phyloP scores from a whole-genome alignment of 2,888 invertebrate genomes.

The Neelides folsomi region DNA sequence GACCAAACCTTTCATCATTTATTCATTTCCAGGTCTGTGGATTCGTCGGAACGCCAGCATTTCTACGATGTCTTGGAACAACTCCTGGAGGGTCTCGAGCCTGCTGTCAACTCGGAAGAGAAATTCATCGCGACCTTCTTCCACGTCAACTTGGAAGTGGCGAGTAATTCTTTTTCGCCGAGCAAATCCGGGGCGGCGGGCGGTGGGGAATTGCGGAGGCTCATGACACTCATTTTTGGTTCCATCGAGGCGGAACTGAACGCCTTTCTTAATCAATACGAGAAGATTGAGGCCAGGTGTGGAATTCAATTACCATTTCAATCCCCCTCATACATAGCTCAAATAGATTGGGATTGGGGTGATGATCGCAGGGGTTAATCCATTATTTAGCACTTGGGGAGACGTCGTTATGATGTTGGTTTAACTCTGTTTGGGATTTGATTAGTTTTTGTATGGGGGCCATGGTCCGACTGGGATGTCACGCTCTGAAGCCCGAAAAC shows the following conservation, averaged over 20 bases:
- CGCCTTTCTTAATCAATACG: slow-evolving; percentile 70
- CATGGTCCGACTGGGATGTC: slow-evolving; percentile 77
- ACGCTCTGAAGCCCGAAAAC: slow-evolving; percentile 80
- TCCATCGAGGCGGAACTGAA: slow-evolving; percentile 73
- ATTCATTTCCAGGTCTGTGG: slow-evolving; percentile 21
- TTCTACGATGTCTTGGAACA: slow-evolving; percentile 61
- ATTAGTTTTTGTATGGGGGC: slow-evolving; percentile 83
- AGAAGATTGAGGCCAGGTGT: slow-evolving; percentile 79
- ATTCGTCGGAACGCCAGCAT: slow-evolving; percentile 33
- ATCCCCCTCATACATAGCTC: neutral
- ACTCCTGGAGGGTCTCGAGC: slow-evolving; percentile 50
- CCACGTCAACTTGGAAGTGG: slow-evolving; percentile 13
- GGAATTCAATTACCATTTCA: slow-evolving; percentile 36
- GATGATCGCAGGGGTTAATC: neutral
- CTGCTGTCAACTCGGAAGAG: slow-evolving; percentile 31
- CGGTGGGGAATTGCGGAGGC: slow-evolving; percentile 58
- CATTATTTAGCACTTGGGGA: neutral
- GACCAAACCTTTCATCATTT: neutral
- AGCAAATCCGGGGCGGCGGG: slow-evolving; percentile 15
- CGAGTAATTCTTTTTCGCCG: slow-evolving; percentile 22
- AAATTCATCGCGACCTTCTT: slow-evolving; percentile 29
- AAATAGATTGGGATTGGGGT: neutral
- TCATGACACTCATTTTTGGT: slow-evolving; percentile 82
- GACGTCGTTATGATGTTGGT: neutral
- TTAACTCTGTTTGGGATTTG: neutral